phyloP scores from a whole-genome alignment of 2,113 vertebrate genomes.

The Butorides virescens region DNA sequence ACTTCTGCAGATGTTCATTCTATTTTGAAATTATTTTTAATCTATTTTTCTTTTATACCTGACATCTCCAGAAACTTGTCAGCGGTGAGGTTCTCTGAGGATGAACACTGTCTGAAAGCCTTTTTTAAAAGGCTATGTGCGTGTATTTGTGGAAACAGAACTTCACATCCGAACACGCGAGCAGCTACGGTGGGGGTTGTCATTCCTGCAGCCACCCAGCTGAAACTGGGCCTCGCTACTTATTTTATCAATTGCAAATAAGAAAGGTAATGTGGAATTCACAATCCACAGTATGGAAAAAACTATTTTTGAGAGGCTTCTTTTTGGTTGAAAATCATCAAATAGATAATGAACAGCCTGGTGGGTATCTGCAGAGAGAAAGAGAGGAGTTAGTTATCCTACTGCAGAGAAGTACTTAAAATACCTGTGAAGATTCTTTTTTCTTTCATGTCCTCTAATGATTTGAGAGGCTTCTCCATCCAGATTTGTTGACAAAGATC shows the following conservation, averaged over 20 bases:
- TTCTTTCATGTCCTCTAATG: not conserved
- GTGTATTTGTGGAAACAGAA: not conserved
- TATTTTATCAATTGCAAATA: not conserved
- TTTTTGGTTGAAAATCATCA: not conserved
- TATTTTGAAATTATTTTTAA: too few species aligned
- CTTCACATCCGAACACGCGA: rapidly evolving
- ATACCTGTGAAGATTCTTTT: not conserved
- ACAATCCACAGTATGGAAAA: not conserved
- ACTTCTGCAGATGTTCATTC: not conserved
- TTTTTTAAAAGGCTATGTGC: not conserved
- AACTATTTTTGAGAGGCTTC: not conserved
- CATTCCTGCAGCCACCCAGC: not conserved
- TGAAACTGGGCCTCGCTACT: not conserved
- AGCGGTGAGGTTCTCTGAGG: not conserved
- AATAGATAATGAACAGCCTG: not conserved
- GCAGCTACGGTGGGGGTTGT: not conserved
- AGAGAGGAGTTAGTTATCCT: not conserved
- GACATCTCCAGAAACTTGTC: not conserved
- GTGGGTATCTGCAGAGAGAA: not conserved
- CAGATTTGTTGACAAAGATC: not conserved
- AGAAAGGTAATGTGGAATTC: not conserved
- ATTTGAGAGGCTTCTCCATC: not conserved
- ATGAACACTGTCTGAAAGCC: rapidly evolving
- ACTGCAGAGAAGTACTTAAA: not conserved
- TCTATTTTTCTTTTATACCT: not conserved